Evolutionary conservation across 1,140 invertebrate genomes (phyloP).

Genomic region (Anoplolepis gracilipes): DNA sequence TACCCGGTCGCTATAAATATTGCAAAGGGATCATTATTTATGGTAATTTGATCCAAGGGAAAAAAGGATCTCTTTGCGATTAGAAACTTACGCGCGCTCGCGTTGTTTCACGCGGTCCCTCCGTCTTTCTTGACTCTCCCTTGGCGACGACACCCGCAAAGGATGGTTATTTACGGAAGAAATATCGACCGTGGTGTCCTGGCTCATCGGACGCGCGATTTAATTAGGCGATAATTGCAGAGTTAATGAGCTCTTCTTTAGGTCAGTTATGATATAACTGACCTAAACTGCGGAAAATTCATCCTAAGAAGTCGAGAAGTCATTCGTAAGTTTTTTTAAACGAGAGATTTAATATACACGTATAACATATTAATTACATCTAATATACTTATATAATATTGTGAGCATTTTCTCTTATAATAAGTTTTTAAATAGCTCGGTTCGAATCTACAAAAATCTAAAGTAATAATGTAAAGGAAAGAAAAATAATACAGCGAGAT

Average conservation of each 20-base stretch:
- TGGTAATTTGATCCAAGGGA: constrained; percentile 55
- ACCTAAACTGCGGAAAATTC: background rate
- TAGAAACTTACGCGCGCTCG: constrained; percentile 56
- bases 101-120: constrained; percentile 55
- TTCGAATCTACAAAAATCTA: background rate
- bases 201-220: background rate
- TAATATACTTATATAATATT: too few relatives aligned
- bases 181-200: constrained; percentile 41
- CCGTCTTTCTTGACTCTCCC: constrained; percentile 50
- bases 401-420: too few relatives aligned
- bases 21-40: constrained; percentile 63
- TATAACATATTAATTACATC: too few relatives aligned
- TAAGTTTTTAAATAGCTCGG: too few relatives aligned
- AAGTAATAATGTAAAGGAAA: background rate
- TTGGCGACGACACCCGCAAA: constrained; percentile 35
- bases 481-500: background rate
- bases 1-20: constrained; percentile 45
- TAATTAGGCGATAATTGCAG: constrained; percentile 29
- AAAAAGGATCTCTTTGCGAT: constrained; percentile 56
- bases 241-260: constrained; percentile 36
- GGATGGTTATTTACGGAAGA: constrained; percentile 57
- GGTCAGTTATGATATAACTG: background rate
- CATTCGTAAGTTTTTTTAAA: background rate
- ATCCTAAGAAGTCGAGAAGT: background rate
- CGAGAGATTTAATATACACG: too few relatives aligned